Base-by-base conservation (phyloP, 2,797 vertebrate genomes). In the Crax fasciolata region DNA sequence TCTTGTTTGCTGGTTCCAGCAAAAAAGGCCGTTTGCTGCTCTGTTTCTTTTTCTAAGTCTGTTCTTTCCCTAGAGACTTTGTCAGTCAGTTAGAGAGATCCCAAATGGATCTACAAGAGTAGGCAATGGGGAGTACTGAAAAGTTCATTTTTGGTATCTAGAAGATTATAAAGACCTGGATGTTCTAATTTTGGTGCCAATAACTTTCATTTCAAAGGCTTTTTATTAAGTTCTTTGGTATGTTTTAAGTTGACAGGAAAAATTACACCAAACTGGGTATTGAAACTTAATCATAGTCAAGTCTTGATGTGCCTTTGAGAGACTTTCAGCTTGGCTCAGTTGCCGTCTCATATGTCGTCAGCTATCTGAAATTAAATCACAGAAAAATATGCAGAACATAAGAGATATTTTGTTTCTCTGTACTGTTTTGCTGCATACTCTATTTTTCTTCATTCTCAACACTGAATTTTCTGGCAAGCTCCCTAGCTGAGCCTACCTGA, bases 121-220 rank as follows among this genome's bases (percentile, higher is more conserved):
- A 87, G n/a, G 27, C n/a, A 83, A 52, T 21, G 25, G 28, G 43
- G 32, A 76, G 13, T 54, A 75, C 39, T 24, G 55, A 63, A 70
- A 88, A 77, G 35, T 62, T 72, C 44, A 27, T 23, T 85, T 84
- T 84, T 86, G 54, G 15, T 87, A 73, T 59, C 49, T 57, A 70
- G 73, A 55, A 91, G 54, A 87, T 82, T 84, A 65, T 59, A 65
- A 95, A 77, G 27, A 94, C 49, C 75, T 12, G 13, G 43, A 38
- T 82, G 44, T 30, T 61, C 49, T 51, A 30, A 32, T 79, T 92
- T 80, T 74, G 9, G 5, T 84, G 46, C 23, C 63, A 94, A 19
- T 54, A 82, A 75, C 35, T 79, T 86, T 68, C 3, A 62, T 79
- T 93, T 89, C 57, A 93, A 93, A 93, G 18, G 5, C 24, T 68